Conservation (phyloP, 2,113 vertebrate species). For the Ariopsis seemanni region DNA sequence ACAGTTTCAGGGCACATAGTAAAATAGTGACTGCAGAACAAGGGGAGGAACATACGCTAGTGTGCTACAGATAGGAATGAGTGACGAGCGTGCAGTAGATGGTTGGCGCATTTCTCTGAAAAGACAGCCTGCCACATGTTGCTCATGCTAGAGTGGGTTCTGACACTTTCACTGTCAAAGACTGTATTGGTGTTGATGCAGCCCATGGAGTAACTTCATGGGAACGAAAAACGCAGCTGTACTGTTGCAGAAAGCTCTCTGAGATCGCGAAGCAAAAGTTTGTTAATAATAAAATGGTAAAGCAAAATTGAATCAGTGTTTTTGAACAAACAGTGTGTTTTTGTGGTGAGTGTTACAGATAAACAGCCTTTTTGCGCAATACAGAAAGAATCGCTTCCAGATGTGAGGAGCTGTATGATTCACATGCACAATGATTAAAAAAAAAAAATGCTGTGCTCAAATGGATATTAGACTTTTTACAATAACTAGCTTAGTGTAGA, state of each 20-base stretch:
- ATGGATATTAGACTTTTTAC: neutral
- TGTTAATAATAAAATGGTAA: neutral
- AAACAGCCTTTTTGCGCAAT: neutral
- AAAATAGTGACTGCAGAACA: constrained; percentile 13
- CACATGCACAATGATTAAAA: neutral
- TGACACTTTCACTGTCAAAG: constrained; percentile 35
- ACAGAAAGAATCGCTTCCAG: constrained; percentile 19
- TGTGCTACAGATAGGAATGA: constrained; percentile 35
- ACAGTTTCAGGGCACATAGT: constrained; percentile 19
- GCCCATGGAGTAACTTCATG: neutral
- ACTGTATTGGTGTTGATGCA: constrained; percentile 11
- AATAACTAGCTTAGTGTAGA: neutral
- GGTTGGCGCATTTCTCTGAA: constrained; percentile 2
- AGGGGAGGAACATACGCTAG: constrained; percentile 14
- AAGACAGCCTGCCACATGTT: constrained; percentile 29
- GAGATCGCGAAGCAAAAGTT: neutral
- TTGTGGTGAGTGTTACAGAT: neutral
- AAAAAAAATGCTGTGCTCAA: neutral
- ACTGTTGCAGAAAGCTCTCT: constrained; percentile 15
- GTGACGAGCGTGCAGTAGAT: constrained; percentile 17
- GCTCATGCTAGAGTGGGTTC: constrained; percentile 11
- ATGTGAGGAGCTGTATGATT: neutral
- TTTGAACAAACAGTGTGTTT: neutral
- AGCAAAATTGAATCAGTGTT: neutral
- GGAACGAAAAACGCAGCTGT: constrained; percentile 15